A percentile compares a stretch with the other conserved stretches of the same genome.
Conservation (phyloP, 2,888 invertebrate genomes). For the Rhingia campestris region DNA sequence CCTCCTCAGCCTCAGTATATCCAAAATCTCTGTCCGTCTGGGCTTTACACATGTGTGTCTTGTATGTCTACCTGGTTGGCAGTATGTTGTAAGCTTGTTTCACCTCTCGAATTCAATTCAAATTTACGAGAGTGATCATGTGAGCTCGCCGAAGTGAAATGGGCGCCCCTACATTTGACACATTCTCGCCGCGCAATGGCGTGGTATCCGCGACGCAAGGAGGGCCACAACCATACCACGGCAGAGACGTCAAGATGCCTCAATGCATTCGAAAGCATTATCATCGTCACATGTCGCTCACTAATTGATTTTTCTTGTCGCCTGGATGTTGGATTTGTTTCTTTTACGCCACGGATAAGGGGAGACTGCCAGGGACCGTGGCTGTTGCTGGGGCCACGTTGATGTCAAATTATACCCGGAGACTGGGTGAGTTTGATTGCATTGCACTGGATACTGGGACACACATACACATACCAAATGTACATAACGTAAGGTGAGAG, state of each 20-base stretch:
- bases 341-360: slow-evolving; percentile 26
- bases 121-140: slow-evolving; percentile 74
- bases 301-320: slow-evolving; percentile 84
- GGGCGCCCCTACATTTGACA: slow-evolving; percentile 73
- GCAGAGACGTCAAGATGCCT: slow-evolving; percentile 69
- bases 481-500: slow-evolving; percentile 44
- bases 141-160: slow-evolving; percentile 73
- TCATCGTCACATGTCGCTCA: slow-evolving; percentile 83
- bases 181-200: slow-evolving; percentile 48
- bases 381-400: slow-evolving; percentile 40
- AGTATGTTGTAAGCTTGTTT: slow-evolving; percentile 68
- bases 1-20: slow-evolving; percentile 16
- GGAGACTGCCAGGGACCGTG: neutral
- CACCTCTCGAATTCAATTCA: slow-evolving; percentile 71
- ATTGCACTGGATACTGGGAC: slow-evolving; percentile 23
- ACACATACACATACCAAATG: slow-evolving; percentile 17
- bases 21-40: slow-evolving; percentile 38
- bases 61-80: slow-evolving; percentile 26
- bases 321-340: slow-evolving; percentile 77
- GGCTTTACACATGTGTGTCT: neutral
- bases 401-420: slow-evolving; percentile 46
- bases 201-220: slow-evolving; percentile 7
- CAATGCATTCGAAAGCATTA: slow-evolving; percentile 77
- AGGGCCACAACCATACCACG: slow-evolving; percentile 29
- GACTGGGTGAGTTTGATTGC: slow-evolving; percentile 24